Evolutionary conservation across 2,113 vertebrate genomes (phyloP), one percentile per base, ranked within the genome.

Genomic region (Nibea coibor): DNA sequence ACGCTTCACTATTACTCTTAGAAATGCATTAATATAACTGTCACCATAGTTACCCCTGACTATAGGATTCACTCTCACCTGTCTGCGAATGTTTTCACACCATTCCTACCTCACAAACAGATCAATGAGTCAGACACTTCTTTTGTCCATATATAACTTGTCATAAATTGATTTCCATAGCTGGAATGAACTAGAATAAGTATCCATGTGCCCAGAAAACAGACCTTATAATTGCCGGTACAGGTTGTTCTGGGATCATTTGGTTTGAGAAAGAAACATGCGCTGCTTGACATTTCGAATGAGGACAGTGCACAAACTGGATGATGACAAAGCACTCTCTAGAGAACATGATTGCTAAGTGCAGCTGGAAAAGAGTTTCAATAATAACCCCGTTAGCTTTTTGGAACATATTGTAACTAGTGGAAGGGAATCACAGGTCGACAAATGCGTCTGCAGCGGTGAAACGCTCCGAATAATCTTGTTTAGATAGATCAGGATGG

Each of bases 261-360:
- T 51, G 5, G 5, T 42, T 65, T 42, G 51, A 31, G 17, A 28
- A 22, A 10, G 15, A 26, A 28, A 48, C 26, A 26, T 20, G 62
- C 16, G 62, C 35, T 26, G 47, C 45, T 69, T 71, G 59, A 71
- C 72, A 72, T 80, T 65, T 61, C 17, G 10, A 71, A 75, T n/a
- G 20, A 69, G 57, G 31, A 51, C 57, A 42, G 58, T 5, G 22
- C 61, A 68, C 69, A 63, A 76, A 68, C 19, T 56, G 20, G 15
- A 47, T 31, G n/a, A 65, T 2, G 57, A 16, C 64, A 78, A 66
- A 19, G 3, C 14, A 31, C 20, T 61, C 42, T 56, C 8, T 26
- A 14, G 19, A n/a, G 48, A 64, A 12, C 22, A 5, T 6, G 4
- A 76, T 26, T 59, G 45, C 59, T n/a, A 16, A 45, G 45, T 24